A percentile compares a stretch with the other conserved stretches of the same genome.
Evolutionary conservation across 2,113 vertebrate species (phyloP).

Genomic region (Ciconia stormi): DNA sequence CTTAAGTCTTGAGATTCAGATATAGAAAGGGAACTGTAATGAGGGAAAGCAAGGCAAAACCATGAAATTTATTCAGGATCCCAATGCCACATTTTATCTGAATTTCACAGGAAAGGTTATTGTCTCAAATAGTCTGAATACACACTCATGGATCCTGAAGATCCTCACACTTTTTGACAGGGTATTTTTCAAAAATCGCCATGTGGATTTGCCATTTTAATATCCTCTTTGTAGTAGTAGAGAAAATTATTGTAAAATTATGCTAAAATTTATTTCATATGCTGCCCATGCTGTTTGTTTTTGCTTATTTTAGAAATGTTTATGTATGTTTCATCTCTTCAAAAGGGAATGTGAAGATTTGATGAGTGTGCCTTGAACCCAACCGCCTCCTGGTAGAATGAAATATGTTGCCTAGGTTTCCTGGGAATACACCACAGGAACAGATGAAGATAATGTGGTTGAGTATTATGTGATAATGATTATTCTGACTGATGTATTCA

Average conservation of each 20-base stretch:
- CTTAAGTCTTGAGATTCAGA: neutral
- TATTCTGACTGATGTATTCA: conserved; percentile 25
- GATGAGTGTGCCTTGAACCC: neutral
- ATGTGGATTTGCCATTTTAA: neutral
- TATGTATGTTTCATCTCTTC: neutral
- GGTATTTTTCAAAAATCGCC: neutral
- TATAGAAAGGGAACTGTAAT: neutral
- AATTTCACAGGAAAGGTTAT: neutral
- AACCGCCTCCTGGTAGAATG: neutral
- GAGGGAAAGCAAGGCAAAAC: neutral
- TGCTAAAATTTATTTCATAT: neutral
- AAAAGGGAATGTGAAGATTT: neutral
- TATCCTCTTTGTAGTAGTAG: neutral
- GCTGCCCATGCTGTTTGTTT: neutral
- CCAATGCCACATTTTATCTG: neutral
- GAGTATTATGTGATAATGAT: conserved; percentile 13
- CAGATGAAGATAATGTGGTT: conserved; percentile 2
- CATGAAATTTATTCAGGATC: neutral
- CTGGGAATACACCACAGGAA: neutral
- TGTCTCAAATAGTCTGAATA: neutral
- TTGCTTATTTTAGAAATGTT: conserved; percentile 16
- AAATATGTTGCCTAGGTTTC: neutral
- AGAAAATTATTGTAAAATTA: neutral
- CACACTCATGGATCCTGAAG: neutral
- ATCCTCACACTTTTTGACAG: neutral